phyloP scores from a whole-genome alignment of 2,888 invertebrate species.

The Mesorhabditis sp. region DNA sequence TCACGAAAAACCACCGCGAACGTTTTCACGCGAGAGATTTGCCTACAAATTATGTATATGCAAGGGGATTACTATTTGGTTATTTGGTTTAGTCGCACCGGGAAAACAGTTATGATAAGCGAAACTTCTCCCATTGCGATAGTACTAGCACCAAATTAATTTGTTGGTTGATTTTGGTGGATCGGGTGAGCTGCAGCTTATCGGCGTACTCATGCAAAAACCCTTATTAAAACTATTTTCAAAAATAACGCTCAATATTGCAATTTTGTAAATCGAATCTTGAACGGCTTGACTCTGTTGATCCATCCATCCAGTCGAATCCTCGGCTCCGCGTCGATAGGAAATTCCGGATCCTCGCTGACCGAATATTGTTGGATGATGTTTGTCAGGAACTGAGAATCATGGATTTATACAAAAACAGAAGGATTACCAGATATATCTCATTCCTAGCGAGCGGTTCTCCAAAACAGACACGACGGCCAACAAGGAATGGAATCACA shows the following conservation, averaged over 20 bases:
- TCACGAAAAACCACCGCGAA: too few relatives aligned
- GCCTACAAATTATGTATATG: too few relatives aligned
- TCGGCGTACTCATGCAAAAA: too few relatives aligned
- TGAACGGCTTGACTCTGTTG: not conserved
- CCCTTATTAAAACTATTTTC: not conserved
- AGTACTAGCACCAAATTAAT: too few relatives aligned
- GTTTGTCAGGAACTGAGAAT: not conserved
- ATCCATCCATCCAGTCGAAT: not conserved
- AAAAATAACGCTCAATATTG: not conserved
- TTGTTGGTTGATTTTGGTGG: too few relatives aligned
- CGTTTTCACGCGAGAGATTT: too few relatives aligned
- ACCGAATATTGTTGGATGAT: not conserved
- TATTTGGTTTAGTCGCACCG: too few relatives aligned
- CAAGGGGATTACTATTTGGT: too few relatives aligned
- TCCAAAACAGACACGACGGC: slow-evolving; percentile 3
- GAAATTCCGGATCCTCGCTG: not conserved
- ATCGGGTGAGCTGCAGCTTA: too few relatives aligned
- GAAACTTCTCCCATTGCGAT: too few relatives aligned
- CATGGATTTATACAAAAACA: not conserved
- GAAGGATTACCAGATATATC: not conserved
- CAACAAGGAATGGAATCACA: slow-evolving; percentile 1
- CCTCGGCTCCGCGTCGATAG: not conserved
- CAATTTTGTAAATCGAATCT: not conserved
- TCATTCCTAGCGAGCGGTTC: slow-evolving; percentile 2
- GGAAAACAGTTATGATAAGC: too few relatives aligned